A percentile compares a stretch with the other conserved stretches of the same genome.
These are phyloP conservation scores for Agrochola lychnidis DNA, from an alignment of 2,888 invertebrate species.

Conservation along the genomic window DNA sequence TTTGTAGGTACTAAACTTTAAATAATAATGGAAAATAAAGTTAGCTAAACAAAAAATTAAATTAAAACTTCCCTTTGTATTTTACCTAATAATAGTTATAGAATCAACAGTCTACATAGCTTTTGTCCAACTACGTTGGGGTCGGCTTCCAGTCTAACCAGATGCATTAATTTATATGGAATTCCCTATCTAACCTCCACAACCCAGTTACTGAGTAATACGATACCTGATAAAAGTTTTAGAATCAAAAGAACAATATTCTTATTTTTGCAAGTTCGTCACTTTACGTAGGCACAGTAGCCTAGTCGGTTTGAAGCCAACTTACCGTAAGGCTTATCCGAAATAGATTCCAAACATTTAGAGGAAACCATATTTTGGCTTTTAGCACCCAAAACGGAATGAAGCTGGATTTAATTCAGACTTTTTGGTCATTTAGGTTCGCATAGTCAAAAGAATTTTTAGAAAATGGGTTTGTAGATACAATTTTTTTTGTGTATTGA, in stretches of 20 bases:
- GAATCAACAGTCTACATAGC: not conserved
- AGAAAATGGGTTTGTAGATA: not conserved
- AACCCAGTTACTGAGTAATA: no score
- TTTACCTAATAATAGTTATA: not conserved
- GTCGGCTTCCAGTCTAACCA: no score
- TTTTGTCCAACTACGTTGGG: no score
- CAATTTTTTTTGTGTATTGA: not conserved
- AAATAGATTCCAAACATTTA: conserved; percentile 25
- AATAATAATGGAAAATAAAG: no score
- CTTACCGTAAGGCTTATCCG: conserved; percentile 20
- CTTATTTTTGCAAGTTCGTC: not conserved
- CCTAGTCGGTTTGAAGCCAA: not conserved
- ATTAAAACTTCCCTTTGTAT: no score
- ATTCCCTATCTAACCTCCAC: no score
- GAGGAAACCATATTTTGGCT: conserved; percentile 36
- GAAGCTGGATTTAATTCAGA: conserved; percentile 4
- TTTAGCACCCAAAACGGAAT: conserved; percentile 17
- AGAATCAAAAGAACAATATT: not conserved
- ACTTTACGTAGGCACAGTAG: not conserved
- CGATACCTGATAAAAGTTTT: not conserved
- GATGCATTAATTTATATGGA: no score
- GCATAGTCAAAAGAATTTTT: not conserved
- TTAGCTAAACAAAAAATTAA: no score
- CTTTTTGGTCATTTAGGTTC: not conserved
- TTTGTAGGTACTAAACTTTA: no score